These are phyloP conservation scores for Helarctos malayanus DNA, from an alignment of 2,797 vertebrate genomes.

Conservation along the genomic window DNA sequence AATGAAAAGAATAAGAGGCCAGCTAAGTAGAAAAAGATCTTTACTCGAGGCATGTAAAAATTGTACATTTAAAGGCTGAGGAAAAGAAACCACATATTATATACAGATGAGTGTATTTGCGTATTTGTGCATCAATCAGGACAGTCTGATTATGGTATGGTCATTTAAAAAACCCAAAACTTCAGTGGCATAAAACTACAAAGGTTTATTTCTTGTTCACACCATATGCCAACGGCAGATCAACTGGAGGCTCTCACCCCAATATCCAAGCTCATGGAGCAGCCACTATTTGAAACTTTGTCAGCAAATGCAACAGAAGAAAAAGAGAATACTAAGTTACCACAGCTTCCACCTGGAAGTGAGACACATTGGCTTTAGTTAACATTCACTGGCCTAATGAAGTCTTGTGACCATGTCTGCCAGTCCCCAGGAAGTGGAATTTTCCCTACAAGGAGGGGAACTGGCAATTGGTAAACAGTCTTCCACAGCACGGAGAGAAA, in stretches of 20 bases:
- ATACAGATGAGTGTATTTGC: neutral
- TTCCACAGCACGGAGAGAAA: neutral
- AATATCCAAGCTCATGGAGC: neutral
- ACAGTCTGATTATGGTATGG: neutral
- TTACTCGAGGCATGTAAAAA: conserved; percentile 5
- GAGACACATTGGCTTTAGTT: neutral
- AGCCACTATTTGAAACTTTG: neutral
- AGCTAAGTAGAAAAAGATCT: neutral
- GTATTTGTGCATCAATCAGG: neutral
- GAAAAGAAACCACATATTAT: neutral
- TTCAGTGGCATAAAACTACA: conserved; percentile 4
- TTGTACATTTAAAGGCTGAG: neutral
- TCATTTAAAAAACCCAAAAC: neutral
- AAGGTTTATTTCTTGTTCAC: conserved; percentile 41
- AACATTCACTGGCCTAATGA: neutral
- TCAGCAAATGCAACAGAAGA: neutral
- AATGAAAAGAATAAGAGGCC: neutral
- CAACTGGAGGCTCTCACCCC: neutral
- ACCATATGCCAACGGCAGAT: neutral
- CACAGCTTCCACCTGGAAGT: neutral
- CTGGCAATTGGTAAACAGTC: neutral
- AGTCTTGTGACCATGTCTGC: neutral
- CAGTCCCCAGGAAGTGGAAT: neutral
- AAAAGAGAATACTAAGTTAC: conserved; percentile 12
- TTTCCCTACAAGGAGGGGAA: neutral